Evolutionary conservation across 92 coral and sea anemone species (phyloP).

Genomic region (Porites rus): DNA sequence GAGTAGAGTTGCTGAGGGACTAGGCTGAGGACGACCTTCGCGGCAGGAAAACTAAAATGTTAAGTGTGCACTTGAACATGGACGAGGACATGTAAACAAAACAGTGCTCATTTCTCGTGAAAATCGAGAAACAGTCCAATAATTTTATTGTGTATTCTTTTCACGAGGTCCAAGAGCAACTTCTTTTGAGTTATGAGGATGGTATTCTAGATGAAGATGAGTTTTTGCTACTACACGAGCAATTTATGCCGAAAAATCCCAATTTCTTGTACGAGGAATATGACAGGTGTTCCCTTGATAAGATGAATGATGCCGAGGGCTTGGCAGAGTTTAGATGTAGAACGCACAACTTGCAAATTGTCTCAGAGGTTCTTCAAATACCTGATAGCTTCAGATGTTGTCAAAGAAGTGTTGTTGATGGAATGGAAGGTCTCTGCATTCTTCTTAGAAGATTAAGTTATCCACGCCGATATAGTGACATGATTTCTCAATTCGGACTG

Average conservation of each 20-base stretch:
- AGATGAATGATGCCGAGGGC: too few relatives aligned
- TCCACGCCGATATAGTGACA: too few relatives aligned
- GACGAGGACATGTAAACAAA: neutral
- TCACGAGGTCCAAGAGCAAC: neutral
- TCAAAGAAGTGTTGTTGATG: too few relatives aligned
- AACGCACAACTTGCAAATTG: too few relatives aligned
- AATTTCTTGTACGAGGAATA: neutral
- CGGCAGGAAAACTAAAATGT: constrained; percentile 7
- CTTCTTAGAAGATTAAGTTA: too few relatives aligned
- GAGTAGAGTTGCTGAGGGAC: neutral
- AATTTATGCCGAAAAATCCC: neutral
- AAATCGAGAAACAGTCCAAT: neutral
- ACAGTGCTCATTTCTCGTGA: neutral
- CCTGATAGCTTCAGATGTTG: too few relatives aligned
- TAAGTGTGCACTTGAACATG: neutral
- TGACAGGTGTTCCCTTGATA: neutral
- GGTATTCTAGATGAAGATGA: neutral
- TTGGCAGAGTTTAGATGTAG: too few relatives aligned
- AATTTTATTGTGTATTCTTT: neutral
- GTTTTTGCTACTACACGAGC: neutral
- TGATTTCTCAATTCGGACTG: too few relatives aligned
- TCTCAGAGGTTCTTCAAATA: too few relatives aligned
- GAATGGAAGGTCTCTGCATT: too few relatives aligned
- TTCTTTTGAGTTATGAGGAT: too few relatives aligned
- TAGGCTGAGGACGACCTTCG: neutral